phyloP scores from a whole-genome alignment of 2,113 vertebrate genomes.

The Opisthocomus hoazin region DNA sequence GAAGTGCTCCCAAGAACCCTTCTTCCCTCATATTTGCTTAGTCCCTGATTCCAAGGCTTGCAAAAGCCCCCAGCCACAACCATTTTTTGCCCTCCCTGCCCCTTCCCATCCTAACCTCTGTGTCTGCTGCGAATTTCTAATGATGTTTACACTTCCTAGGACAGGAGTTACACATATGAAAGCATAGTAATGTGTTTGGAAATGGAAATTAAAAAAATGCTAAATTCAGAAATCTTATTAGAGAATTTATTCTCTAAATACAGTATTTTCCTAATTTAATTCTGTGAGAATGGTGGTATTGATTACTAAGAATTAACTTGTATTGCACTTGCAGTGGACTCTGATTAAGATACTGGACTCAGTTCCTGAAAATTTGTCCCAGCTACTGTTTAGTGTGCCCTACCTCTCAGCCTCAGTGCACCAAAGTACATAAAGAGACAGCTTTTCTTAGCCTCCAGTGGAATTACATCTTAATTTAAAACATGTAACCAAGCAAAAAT shows the following conservation, averaged over 20 bases:
- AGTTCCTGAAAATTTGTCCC: not conserved
- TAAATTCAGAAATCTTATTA: not conserved
- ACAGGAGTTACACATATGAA: not conserved
- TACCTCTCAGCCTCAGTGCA: not conserved
- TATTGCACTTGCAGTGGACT: not conserved
- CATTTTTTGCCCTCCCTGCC: not conserved
- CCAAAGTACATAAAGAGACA: not conserved
- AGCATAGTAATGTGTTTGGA: not conserved
- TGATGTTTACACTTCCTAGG: not conserved
- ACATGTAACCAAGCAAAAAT: not conserved
- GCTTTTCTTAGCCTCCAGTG: not conserved
- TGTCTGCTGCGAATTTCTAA: not conserved
- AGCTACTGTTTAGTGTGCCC: not conserved
- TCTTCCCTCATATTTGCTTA: not conserved
- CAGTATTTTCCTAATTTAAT: not conserved
- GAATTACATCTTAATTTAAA: conserved; percentile 27
- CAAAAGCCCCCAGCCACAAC: not conserved
- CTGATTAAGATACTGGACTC: not conserved
- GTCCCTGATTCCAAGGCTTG: not conserved
- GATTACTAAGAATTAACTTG: not conserved
- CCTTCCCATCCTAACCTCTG: too few species aligned
- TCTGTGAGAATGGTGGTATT: not conserved
- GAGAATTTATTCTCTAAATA: not conserved
- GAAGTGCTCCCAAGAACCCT: not conserved
- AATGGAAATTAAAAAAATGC: not conserved